A percentile compares a stretch with the other conserved stretches of the same genome.
phyloP scores from a whole-genome alignment of 30 jellyfish, hydroid and myxozoan species.

The Cassiopea xamachana region DNA sequence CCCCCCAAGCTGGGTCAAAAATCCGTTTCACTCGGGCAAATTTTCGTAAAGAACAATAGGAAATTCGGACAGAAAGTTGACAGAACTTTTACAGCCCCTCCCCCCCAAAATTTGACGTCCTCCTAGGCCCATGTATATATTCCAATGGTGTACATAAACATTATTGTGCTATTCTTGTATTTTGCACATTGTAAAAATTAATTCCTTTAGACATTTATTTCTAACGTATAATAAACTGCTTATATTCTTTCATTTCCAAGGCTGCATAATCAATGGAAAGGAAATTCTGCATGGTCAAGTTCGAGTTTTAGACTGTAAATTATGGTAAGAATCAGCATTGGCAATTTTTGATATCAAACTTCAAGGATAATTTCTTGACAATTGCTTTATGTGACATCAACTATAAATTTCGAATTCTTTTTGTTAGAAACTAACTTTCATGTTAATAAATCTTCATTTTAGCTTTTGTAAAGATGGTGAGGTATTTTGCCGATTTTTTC shows the following conservation, averaged over 20 bases:
- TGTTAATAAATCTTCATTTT: neutral
- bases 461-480: conserved; percentile 67
- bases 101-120: too few species aligned
- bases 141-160: neutral
- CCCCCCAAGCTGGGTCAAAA: too few species aligned
- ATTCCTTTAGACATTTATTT: neutral
- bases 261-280: conserved; percentile 54
- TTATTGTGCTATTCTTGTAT: neutral
- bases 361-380: neutral
- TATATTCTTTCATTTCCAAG: neutral
- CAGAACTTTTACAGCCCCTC: too few species aligned
- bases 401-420: neutral
- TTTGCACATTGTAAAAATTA: too few species aligned
- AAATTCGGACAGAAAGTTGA: too few species aligned
- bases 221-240: neutral
- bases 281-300: conserved; percentile 52
- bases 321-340: conserved; percentile 14
- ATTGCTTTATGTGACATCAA: neutral
- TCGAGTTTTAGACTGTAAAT: conserved; percentile 37
- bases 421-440: neutral
- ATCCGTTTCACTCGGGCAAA: too few species aligned
- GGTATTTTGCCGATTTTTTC: conserved; percentile 45
- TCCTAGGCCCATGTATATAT: neutral
- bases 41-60: too few species aligned
- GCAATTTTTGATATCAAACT: neutral